phyloP scores from a whole-genome alignment of 2,113 vertebrate genomes.

The Plecturocebus donacophilus region DNA sequence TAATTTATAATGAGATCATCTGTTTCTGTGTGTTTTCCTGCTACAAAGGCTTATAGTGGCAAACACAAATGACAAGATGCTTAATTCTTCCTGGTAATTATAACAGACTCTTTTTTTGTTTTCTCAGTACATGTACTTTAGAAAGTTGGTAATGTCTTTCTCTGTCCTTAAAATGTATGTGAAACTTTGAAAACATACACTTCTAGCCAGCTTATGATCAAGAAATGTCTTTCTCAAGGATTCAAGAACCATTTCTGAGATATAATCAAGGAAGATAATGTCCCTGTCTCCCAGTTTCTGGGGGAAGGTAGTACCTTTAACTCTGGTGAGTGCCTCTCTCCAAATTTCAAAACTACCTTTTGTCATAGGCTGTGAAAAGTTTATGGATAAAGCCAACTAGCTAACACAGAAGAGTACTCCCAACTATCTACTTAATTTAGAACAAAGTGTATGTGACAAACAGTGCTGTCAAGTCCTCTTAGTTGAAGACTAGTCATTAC shows the following conservation, averaged over 20 bases:
- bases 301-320: background rate
- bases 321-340: background rate
- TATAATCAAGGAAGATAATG: background rate
- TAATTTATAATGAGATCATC: background rate
- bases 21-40: background rate
- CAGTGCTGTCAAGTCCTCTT: background rate
- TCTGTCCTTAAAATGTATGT: background rate
- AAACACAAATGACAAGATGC: background rate
- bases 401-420: background rate
- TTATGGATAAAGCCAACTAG: background rate
- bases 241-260: background rate
- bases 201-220: background rate
- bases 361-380: background rate
- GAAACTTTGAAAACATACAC: background rate
- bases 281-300: background rate
- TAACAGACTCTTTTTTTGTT: background rate
- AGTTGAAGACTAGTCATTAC: background rate
- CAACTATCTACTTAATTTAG: background rate
- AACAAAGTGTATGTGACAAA: background rate
- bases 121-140: background rate
- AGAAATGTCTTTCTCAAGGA: background rate
- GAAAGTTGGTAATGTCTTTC: background rate
- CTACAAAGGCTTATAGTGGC: background rate
- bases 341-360: background rate
- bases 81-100: background rate